Evolutionary conservation across 2,797 vertebrate species (phyloP).

Genomic region (Pipistrellus kuhlii): DNA sequence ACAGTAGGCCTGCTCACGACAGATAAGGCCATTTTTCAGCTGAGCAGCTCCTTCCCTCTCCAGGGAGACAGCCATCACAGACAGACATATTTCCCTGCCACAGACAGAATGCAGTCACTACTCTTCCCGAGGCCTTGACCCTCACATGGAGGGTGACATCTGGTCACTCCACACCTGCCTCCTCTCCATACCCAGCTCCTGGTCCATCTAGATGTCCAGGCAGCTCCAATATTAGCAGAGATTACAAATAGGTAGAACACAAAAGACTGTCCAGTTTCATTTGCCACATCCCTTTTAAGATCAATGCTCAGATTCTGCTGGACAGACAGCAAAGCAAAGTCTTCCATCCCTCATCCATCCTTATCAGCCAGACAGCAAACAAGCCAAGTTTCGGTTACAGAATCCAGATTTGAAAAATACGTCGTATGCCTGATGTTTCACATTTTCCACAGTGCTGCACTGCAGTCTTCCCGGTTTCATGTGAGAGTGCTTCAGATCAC

Average conservation of each 20-base stretch:
- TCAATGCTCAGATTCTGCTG: slow-evolving; percentile 28
- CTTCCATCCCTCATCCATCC: slow-evolving; percentile 58
- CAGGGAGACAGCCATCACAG: slow-evolving; percentile 4
- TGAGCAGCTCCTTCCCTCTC: slow-evolving; percentile 33
- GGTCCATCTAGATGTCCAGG: neutral
- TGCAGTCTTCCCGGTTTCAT: slow-evolving; percentile 80
- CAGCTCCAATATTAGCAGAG: slow-evolving; percentile 10
- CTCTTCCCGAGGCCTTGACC: slow-evolving; percentile 38
- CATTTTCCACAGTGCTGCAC: slow-evolving; percentile 82
- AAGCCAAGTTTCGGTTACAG: slow-evolving; percentile 81
- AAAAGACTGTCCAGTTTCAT: neutral
- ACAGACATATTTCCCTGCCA: slow-evolving; percentile 51
- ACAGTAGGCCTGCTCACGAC: slow-evolving; percentile 69
- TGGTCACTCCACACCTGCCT: neutral
- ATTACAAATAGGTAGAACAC: neutral
- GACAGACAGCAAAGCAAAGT: slow-evolving; percentile 66
- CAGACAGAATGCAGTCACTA: neutral
- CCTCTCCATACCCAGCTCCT: neutral
- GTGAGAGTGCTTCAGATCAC: slow-evolving; percentile 74
- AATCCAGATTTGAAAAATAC: slow-evolving; percentile 79
- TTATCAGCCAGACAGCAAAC: slow-evolving; percentile 84
- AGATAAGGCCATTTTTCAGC: slow-evolving; percentile 69
- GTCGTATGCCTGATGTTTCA: slow-evolving; percentile 76
- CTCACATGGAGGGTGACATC: neutral
- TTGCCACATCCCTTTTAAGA: slow-evolving; percentile 56